Base-by-base conservation (phyloP, 1,140 invertebrate genomes). In the Hermetia illucens region DNA sequence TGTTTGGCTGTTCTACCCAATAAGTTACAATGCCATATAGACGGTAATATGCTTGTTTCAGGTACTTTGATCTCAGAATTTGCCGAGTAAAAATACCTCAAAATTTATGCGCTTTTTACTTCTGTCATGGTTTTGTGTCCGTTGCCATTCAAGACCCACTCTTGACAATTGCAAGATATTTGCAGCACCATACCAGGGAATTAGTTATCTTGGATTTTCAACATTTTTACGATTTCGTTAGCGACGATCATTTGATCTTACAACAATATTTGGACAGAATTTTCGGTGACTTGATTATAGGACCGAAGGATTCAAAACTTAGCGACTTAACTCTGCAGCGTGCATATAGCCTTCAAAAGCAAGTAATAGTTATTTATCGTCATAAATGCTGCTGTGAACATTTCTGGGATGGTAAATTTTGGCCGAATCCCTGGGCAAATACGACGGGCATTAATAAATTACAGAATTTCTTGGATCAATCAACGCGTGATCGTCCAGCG, bases 161-260 rank as follows among this genome's bases (percentile, higher is more conserved):
- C 5, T 42, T 65, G 29, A 65, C 77, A 52, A 66, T 85, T 2
- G 65, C 68, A n/a, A 43, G 68, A 9, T 87, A 80, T 65, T 53
- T 84, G 4, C 54, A 66, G 3, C 46, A 49, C 10, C 76, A 84
- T 56, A 65, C 68, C 2, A 63, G 66, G 42, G 82, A 86, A 65
- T 63, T 82, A 36, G 62, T 86, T 3, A 69, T 89, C 33, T 50
- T 89, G 10, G 82, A 88, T 58, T 82, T 80, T 47, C 82, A 87
- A 53, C 84, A 88, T 64, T 80, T 87, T 57, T 86, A 87, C 54
- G 61, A 64, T 4, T 79, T 88, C 55, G 64, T 55, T 5, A 51
- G 66, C 5, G 48, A 58, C 21, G 65, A 77, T 46, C 82, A 87
- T 49, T 47, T 60, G 5, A 16, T 16, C 12, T 16, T 34, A 3